Conservation (phyloP, 2,888 invertebrate species). For the Meteorus cinctellus region DNA sequence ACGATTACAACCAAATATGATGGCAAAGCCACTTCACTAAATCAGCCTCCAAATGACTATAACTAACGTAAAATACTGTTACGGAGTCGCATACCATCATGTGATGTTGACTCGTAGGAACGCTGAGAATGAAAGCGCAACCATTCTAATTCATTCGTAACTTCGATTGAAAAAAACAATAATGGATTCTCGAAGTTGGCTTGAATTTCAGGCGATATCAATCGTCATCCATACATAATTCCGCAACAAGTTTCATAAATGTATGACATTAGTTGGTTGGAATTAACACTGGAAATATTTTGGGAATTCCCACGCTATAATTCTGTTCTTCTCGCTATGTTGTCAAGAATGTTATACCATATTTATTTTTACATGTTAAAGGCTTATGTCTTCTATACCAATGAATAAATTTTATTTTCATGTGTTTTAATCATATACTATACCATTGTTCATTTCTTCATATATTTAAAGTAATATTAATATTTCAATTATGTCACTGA, state of each 20-base stretch:
- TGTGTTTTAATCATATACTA: slow-evolving; percentile 17
- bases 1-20: slow-evolving; percentile 60
- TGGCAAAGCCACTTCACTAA: slow-evolving; percentile 59
- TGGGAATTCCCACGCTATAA: slow-evolving; percentile 29
- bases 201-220: background rate
- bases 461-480: background rate
- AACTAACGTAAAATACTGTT: slow-evolving; percentile 31
- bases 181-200: background rate
- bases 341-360: slow-evolving; percentile 17
- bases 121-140: too few species aligned
- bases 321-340: slow-evolving; percentile 13
- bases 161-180: too few species aligned
- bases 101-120: too few species aligned
- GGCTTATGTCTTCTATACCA: slow-evolving; percentile 28
- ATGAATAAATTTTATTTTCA: slow-evolving; percentile 35
- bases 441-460: background rate
- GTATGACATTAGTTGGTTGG: background rate
- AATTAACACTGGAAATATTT: slow-evolving; percentile 31
- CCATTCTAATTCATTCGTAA: too few species aligned
- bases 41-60: slow-evolving; percentile 49
- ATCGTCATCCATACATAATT: slow-evolving; percentile 18
- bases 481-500: background rate
- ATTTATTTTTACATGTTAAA: slow-evolving; percentile 20
- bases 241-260: slow-evolving; percentile 29
- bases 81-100: too few species aligned